Conservation (phyloP, 2,113 vertebrate genomes). For the Chelonoidis abingdonii region DNA sequence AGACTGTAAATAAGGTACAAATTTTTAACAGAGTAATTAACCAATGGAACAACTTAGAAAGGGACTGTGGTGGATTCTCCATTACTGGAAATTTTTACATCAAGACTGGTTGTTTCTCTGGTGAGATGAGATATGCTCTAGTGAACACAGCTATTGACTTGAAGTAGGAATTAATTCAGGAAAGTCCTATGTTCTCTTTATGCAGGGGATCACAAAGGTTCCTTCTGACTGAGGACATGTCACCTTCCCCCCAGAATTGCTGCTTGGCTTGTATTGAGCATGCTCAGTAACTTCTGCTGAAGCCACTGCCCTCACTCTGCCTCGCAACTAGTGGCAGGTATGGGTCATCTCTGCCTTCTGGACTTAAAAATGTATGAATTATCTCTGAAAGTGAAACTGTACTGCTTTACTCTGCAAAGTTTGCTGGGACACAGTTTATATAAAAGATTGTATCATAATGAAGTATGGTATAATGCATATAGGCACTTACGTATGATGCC, state of each 20-base stretch:
- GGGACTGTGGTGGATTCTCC: neutral
- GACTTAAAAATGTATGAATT: neutral
- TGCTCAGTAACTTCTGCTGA: too few species aligned
- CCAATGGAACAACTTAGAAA: neutral
- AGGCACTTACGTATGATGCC: slow-evolving; percentile 89
- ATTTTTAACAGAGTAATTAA: neutral
- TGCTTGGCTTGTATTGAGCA: too few species aligned
- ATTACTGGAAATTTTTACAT: neutral
- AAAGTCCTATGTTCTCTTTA: neutral
- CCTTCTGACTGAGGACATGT: too few species aligned
- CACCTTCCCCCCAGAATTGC: too few species aligned
- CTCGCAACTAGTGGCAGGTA: too few species aligned
- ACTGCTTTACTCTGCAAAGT: neutral
- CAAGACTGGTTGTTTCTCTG: accelerated
- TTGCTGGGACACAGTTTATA: neutral
- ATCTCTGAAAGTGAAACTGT: neutral
- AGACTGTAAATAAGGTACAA: neutral
- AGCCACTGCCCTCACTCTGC: neutral
- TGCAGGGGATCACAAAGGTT: neutral
- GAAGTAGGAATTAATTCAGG: neutral
- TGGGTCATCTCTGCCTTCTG: neutral
- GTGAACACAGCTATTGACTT: accelerated
- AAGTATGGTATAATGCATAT: neutral
- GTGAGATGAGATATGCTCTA: neutral
- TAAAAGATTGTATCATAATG: neutral